These are phyloP conservation scores for Otocyon megalotis DNA, from an alignment of 2,113 vertebrate genomes.

Conservation along the genomic window DNA sequence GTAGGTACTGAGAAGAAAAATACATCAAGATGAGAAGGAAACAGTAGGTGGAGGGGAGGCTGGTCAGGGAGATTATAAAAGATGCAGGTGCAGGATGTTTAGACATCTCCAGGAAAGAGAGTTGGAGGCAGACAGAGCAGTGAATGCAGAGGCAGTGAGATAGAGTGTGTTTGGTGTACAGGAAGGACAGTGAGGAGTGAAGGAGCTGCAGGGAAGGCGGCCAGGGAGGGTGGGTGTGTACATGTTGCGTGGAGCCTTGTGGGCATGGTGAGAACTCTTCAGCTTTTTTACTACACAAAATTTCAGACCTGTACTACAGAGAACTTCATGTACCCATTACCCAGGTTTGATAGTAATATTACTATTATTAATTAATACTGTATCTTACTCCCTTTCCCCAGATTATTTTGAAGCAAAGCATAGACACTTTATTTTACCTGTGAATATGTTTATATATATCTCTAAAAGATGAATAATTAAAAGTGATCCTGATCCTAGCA, in stretches of 20 bases:
- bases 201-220: neutral
- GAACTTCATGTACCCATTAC: neutral
- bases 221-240: neutral
- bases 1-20: neutral
- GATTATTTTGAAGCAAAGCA: neutral
- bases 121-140: neutral
- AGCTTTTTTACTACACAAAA: neutral
- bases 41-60: rapidly evolving
- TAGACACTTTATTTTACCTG: neutral
- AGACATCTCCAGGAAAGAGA: neutral
- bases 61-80: neutral
- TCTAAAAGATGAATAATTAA: neutral
- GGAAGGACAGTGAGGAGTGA: neutral
- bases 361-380: neutral
- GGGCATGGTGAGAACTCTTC: neutral
- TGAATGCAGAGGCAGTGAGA: neutral
- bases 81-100: neutral
- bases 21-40: neutral
- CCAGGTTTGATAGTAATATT: neutral
- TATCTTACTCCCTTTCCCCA: neutral
- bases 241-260: neutral
- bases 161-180: neutral
- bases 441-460: neutral
- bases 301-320: neutral
- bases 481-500: neutral